Conservation (phyloP, 1,140 invertebrate genomes). For the Eumaeus atala region DNA sequence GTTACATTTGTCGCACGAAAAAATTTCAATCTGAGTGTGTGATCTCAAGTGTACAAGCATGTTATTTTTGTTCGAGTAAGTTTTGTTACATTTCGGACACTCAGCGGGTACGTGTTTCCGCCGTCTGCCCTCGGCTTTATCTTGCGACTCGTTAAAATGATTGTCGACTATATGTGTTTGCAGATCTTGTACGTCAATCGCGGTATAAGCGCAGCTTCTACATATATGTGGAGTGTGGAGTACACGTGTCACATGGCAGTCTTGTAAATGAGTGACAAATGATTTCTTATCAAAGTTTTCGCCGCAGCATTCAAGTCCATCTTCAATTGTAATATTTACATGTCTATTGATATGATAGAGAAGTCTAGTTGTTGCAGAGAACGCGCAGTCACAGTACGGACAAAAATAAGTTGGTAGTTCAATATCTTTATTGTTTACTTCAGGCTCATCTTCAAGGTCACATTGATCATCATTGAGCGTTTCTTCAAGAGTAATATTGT, state of each 20-base stretch:
- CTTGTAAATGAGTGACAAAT: slow-evolving; percentile 40
- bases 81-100: slow-evolving; percentile 50
- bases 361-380: slow-evolving; percentile 45
- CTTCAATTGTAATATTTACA: slow-evolving; percentile 29
- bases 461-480: slow-evolving; percentile 31
- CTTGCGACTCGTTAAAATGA: slow-evolving; percentile 23
- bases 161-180: slow-evolving; percentile 30
- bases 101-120: slow-evolving; percentile 46
- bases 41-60: slow-evolving; percentile 44
- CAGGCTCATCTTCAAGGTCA: background rate
- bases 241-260: slow-evolving; percentile 28
- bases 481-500: slow-evolving; percentile 50
- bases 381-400: slow-evolving; percentile 47
- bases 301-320: slow-evolving; percentile 39
- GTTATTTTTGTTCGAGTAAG: slow-evolving; percentile 57
- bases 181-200: slow-evolving; percentile 24
- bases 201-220: slow-evolving; percentile 35
- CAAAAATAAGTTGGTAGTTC: slow-evolving; percentile 35
- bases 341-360: slow-evolving; percentile 47
- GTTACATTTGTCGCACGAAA: slow-evolving; percentile 37
- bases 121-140: slow-evolving; percentile 25
- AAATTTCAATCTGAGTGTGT: slow-evolving; percentile 23
- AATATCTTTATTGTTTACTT: background rate
- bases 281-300: slow-evolving; percentile 29
- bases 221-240: slow-evolving; percentile 19